Evolutionary conservation across 1,140 invertebrate species (phyloP).

Genomic region (Apis mellifera): DNA sequence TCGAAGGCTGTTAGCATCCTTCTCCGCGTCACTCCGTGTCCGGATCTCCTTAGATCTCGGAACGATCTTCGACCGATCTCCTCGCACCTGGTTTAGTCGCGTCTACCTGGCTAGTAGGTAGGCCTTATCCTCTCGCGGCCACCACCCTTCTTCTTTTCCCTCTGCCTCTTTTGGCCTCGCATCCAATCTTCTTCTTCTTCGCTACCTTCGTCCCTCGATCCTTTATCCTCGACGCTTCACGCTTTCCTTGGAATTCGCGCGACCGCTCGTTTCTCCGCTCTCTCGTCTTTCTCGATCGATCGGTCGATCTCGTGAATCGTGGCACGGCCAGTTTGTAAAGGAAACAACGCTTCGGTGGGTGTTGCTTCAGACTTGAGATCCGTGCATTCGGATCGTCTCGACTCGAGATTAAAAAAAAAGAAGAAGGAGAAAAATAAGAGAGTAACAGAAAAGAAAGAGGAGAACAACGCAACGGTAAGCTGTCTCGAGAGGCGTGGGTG

Average conservation of each 20-base stretch:
- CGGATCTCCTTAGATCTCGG: slow-evolving; percentile 59
- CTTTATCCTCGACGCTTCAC: slow-evolving; percentile 3
- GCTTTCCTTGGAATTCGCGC: slow-evolving; percentile 40
- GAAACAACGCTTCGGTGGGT: background rate
- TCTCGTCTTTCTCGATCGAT: slow-evolving; percentile 31
- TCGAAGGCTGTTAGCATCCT: slow-evolving; percentile 69
- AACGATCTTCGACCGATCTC: slow-evolving; percentile 67
- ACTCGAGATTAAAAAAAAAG: slow-evolving; percentile 25
- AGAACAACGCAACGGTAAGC: background rate
- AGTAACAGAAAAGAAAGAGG: background rate
- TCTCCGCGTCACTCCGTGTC: slow-evolving; percentile 43
- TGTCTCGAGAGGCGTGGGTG: slow-evolving; percentile 50
- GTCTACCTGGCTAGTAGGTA: slow-evolving; percentile 64
- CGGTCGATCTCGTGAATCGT: slow-evolving; percentile 61
- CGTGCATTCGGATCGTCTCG: slow-evolving; percentile 28
- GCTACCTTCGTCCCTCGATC: slow-evolving; percentile 48
- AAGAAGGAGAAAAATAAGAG: no score
- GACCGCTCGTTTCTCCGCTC: slow-evolving; percentile 32
- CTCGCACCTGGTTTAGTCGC: slow-evolving; percentile 72
- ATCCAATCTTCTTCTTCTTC: slow-evolving; percentile 11
- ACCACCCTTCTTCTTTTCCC: background rate
- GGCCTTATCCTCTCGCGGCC: slow-evolving; percentile 48
- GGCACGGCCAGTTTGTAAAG: slow-evolving; percentile 33
- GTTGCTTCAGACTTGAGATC: slow-evolving; percentile 26
- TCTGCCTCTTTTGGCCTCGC: slow-evolving; percentile 31